These are phyloP conservation scores for Austrofundulus limnaeus DNA, from an alignment of 2,113 vertebrate species.

Conservation along the genomic window DNA sequence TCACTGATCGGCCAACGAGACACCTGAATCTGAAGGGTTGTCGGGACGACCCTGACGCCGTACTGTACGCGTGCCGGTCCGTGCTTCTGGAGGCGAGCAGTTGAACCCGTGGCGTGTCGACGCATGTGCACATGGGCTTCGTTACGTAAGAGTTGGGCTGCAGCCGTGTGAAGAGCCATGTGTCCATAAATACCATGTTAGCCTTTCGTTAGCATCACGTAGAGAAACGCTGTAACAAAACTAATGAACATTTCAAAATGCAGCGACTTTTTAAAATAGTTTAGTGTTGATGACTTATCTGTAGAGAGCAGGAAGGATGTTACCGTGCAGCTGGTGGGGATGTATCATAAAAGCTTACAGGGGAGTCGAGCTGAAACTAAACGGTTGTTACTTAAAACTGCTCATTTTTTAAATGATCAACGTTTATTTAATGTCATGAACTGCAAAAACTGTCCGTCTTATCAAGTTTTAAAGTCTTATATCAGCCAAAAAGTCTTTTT, in stretches of 20 bases:
- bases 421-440: conserved; percentile 32
- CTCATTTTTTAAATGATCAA: conserved; percentile 36
- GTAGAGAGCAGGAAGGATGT: background rate
- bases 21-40: conserved; percentile 24
- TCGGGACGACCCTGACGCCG: too few relatives aligned
- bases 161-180: conserved; percentile 63
- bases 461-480: too few relatives aligned
- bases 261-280: conserved; percentile 18
- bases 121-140: conserved; percentile 44
- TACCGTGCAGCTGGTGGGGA: conserved; percentile 26
- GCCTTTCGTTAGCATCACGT: conserved; percentile 63
- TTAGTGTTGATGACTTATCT: conserved; percentile 10
- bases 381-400: background rate
- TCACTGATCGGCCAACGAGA: conserved; percentile 50
- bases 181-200: conserved; percentile 74
- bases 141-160: conserved; percentile 36
- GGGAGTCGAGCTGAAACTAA: too few relatives aligned
- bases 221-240: conserved; percentile 28
- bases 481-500: too few relatives aligned
- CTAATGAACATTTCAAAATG: conserved; percentile 50
- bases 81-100: conserved; percentile 22
- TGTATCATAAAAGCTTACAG: too few relatives aligned
- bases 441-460: conserved; percentile 70
- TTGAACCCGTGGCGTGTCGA: conserved; percentile 29
- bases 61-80: too few relatives aligned